Conservation (phyloP, 2,113 vertebrate genomes). For the Hemichromis elongatus region DNA sequence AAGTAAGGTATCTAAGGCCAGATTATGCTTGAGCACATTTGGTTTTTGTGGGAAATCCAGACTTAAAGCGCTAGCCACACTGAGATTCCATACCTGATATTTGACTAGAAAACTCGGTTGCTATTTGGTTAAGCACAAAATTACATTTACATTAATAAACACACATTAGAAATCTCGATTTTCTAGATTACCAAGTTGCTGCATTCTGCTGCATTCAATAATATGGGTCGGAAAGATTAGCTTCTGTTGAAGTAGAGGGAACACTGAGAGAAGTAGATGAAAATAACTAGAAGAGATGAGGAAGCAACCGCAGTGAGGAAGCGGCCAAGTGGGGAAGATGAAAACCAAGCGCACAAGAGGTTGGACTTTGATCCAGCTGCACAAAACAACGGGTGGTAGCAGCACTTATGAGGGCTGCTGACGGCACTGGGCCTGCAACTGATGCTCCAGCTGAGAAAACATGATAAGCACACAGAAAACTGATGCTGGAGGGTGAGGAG, state of each 20-base stretch:
- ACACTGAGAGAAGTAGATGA: not conserved
- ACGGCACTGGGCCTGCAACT: not conserved
- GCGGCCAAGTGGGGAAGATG: slow-evolving; percentile 1
- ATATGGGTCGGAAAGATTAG: not conserved
- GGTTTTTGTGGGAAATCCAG: not conserved
- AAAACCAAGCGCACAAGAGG: slow-evolving; percentile 7
- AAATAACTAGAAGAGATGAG: not conserved
- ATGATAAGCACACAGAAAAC: slow-evolving; percentile 25
- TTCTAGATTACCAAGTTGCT: not conserved
- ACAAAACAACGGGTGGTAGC: not conserved
- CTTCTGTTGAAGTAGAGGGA: not conserved
- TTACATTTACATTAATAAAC: not conserved
- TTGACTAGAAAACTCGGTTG: not conserved
- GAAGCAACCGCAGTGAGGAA: slow-evolving; percentile 22
- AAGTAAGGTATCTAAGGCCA: not conserved
- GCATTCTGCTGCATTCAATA: not conserved
- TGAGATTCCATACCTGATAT: not conserved
- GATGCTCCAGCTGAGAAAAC: slow-evolving; percentile 60
- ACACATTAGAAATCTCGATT: not conserved
- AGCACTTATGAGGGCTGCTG: not conserved
- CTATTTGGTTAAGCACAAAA: not conserved
- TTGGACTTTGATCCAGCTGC: slow-evolving; percentile 50
- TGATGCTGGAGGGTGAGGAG: not conserved
- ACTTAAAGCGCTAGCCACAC: not conserved
- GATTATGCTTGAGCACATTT: not conserved